Evolutionary conservation across 2,113 vertebrate species (phyloP).

Genomic region (Misgurnus mizolepis): DNA sequence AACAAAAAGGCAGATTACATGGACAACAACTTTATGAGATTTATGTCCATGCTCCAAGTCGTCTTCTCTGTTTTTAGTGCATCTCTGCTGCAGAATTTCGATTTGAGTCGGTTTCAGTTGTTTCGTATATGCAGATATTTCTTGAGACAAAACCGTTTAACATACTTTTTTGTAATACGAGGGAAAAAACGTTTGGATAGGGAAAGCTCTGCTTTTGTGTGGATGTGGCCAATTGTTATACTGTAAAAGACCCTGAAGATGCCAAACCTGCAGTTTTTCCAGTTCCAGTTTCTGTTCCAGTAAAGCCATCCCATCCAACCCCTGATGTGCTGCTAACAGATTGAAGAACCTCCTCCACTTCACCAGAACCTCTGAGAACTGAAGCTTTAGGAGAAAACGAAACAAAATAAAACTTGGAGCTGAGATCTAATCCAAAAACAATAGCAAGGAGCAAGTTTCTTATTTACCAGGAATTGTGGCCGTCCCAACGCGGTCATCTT

Average conservation of each 20-base stretch:
- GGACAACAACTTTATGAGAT: no score
- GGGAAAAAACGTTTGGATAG: no score
- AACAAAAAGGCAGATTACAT: no score
- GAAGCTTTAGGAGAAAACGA: constrained; percentile 71
- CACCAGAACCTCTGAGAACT: constrained; percentile 87
- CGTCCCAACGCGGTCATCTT: constrained; percentile 88
- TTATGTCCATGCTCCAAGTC: no score
- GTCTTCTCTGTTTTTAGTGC: no score
- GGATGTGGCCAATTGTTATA: not conserved
- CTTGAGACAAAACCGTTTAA: no score
- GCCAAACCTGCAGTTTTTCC: constrained; percentile 79
- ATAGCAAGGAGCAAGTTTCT: not conserved
- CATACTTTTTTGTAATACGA: no score
- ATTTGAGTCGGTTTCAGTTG: no score
- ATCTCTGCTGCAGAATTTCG: no score
- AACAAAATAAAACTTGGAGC: not conserved
- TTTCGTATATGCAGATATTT: no score
- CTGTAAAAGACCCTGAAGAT: not conserved
- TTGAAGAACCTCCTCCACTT: constrained; percentile 87
- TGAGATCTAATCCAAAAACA: not conserved
- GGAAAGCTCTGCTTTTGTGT: no score
- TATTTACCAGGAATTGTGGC: constrained; percentile 90
- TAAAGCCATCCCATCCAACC: constrained; percentile 69
- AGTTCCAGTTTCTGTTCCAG: constrained; percentile 83
- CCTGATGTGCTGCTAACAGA: constrained; percentile 83